phyloP scores from a whole-genome alignment of 2,797 vertebrate genomes.

The Hemitrygon akajei region DNA sequence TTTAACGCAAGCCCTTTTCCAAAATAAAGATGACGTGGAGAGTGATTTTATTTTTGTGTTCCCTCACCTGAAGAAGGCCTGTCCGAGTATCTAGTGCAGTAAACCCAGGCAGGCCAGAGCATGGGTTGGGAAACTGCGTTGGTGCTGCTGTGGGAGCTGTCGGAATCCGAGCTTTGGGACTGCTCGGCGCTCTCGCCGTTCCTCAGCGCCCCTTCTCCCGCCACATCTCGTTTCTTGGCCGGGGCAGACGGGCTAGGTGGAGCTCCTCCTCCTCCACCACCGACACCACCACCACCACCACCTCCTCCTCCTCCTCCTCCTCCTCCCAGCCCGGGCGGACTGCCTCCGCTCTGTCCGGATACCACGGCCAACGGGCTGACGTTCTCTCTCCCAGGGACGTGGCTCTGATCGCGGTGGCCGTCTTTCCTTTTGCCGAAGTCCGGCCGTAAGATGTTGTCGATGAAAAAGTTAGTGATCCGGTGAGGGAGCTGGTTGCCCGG shows the following conservation, averaged over 20 bases:
- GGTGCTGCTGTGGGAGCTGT: slow-evolving; percentile 87
- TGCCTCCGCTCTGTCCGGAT: slow-evolving; percentile 59
- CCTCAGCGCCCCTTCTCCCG: slow-evolving; percentile 71
- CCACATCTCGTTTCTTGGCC: slow-evolving; percentile 65
- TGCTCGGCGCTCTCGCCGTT: slow-evolving; percentile 72
- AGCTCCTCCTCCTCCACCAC: slow-evolving; percentile 74
- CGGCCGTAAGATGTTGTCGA: slow-evolving; percentile 89
- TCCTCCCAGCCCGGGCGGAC: slow-evolving; percentile 41
- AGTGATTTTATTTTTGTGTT: neutral
- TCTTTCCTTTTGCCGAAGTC: slow-evolving; percentile 89
- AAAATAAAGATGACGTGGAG: neutral
- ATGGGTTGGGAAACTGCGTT: slow-evolving; percentile 71
- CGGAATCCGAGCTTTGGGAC: slow-evolving; percentile 92
- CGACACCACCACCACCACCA: neutral
- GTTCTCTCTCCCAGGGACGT: slow-evolving; percentile 56
- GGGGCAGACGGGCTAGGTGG: slow-evolving; percentile 65
- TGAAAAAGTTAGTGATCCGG: slow-evolving; percentile 95
- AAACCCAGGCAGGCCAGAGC: slow-evolving; percentile 98
- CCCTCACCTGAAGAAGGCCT: slow-evolving; percentile 92
- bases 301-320: slow-evolving; percentile 18
- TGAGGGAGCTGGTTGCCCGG: slow-evolving; percentile 82
- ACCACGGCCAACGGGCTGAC: slow-evolving; percentile 61
- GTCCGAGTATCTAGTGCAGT: slow-evolving; percentile 97
- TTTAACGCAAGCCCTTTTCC: neutral
- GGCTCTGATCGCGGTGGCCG: slow-evolving; percentile 57